Percentiles rank a stretch among this genome's conserved stretches.
Conservation (phyloP, 2,797 vertebrate species). For the Microchirus variegatus region DNA sequence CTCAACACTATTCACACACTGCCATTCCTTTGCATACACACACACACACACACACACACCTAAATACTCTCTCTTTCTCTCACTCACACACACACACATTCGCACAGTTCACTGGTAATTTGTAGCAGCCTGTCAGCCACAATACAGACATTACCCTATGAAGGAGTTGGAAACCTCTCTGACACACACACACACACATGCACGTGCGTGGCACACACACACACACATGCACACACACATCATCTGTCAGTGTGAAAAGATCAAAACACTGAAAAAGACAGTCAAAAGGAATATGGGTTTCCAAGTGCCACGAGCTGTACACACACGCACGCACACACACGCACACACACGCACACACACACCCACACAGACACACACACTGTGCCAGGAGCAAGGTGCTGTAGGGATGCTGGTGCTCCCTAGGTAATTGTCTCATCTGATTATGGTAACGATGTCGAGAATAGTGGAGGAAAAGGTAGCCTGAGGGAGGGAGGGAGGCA, state of each 20-base stretch:
- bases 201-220: slow-evolving; percentile 33
- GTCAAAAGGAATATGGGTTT: slow-evolving; percentile 74
- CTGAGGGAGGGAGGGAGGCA: slow-evolving; percentile 64
- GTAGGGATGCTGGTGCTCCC: slow-evolving; percentile 77
- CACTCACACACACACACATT: slow-evolving; percentile 22
- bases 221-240: slow-evolving; percentile 46
- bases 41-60: slow-evolving; percentile 38
- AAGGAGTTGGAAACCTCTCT: slow-evolving; percentile 62
- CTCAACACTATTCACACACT: slow-evolving; percentile 50
- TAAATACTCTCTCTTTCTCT: slow-evolving; percentile 6
- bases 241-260: slow-evolving; percentile 76
- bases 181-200: slow-evolving; percentile 10
- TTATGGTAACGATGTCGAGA: slow-evolving; percentile 82
- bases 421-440: slow-evolving; percentile 84
- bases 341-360: slow-evolving; percentile 45
- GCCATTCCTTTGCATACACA: slow-evolving; percentile 33
- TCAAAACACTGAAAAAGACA: slow-evolving; percentile 77
- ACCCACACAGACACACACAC: slow-evolving; percentile 38
- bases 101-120: slow-evolving; percentile 58
- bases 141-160: slow-evolving; percentile 68
- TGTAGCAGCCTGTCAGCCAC: slow-evolving; percentile 67
- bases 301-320: slow-evolving; percentile 72
- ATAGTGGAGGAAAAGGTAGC: slow-evolving; percentile 71
- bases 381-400: slow-evolving; percentile 78
- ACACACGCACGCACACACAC: slow-evolving; percentile 27